Percentiles rank a stretch among this genome's conserved stretches.
These are phyloP conservation scores for Anguilla marmorata DNA, from an alignment of 2,797 vertebrate species.

Conservation along the genomic window DNA sequence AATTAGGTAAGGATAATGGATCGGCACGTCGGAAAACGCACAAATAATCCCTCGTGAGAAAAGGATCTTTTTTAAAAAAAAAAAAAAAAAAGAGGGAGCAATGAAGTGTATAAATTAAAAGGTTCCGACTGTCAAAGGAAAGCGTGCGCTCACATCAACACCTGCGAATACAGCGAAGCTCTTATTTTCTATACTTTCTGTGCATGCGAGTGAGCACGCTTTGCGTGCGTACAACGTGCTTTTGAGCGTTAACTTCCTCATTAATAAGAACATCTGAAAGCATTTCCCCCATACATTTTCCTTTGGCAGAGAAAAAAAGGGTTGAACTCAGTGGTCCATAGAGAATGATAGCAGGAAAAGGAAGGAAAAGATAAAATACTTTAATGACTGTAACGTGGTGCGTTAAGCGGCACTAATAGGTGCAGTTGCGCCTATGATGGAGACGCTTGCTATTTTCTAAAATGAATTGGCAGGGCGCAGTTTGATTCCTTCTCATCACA, in stretches of 20 bases:
- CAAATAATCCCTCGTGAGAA: background rate
- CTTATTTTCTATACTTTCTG: background rate
- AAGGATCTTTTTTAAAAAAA: background rate
- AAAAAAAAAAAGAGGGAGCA: background rate
- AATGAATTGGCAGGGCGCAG: background rate
- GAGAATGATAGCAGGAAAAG: background rate
- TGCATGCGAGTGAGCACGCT: background rate
- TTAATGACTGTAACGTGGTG: background rate
- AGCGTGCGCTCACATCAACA: background rate
- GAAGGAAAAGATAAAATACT: background rate
- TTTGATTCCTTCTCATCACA: background rate
- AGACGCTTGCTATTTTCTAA: background rate
- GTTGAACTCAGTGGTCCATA: background rate
- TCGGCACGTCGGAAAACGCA: background rate
- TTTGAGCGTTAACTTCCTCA: background rate
- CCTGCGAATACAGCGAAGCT: background rate
- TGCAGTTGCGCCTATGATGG: background rate
- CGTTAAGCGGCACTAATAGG: background rate
- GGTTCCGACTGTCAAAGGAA: background rate
- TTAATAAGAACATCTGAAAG: background rate
- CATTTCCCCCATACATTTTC: background rate
- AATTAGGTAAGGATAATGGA: constrained; percentile 7
- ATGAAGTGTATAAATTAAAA: background rate
- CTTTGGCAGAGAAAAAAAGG: background rate
- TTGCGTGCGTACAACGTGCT: background rate